These are phyloP conservation scores for Phyto melanocephala DNA, from an alignment of 2,888 invertebrate species.

Conservation along the genomic window DNA sequence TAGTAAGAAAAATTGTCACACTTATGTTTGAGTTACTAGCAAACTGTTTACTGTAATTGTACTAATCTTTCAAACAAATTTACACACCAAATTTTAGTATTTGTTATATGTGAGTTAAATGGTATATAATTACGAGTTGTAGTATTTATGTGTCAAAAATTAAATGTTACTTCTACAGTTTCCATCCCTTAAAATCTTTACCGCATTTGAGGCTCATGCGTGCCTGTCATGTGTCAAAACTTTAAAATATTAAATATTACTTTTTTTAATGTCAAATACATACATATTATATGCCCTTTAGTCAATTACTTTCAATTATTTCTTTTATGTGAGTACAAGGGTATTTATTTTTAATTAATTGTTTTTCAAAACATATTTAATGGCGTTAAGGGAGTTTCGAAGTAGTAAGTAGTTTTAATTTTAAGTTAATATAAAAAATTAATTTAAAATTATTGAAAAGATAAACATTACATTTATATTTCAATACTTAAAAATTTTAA, in stretches of 20 bases:
- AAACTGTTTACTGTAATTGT: slow-evolving; percentile 6
- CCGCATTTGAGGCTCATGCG: slow-evolving; percentile 30
- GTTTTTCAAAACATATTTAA: background rate
- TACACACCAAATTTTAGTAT: background rate
- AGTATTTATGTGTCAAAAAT: slow-evolving; percentile 19
- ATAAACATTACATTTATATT: background rate
- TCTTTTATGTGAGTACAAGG: too few relatives aligned
- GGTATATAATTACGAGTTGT: slow-evolving; percentile 6
- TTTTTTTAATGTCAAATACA: background rate
- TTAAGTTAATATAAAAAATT: too few relatives aligned
- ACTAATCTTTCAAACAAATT: background rate
- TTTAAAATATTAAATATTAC: too few relatives aligned
- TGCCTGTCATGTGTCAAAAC: background rate
- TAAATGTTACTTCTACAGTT: background rate
- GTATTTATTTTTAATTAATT: slow-evolving; percentile 15
- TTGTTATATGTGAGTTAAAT: background rate
- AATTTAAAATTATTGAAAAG: too few relatives aligned
- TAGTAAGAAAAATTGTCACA: background rate
- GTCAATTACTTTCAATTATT: background rate
- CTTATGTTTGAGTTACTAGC: background rate
- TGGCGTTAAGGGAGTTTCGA: background rate
- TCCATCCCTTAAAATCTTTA: background rate
- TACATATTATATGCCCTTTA: background rate
- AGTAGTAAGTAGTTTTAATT: too few relatives aligned
- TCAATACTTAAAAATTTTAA: too few relatives aligned